phyloP scores from a whole-genome alignment of 2,797 vertebrate species.

The Platyrinchus mystaceus region DNA sequence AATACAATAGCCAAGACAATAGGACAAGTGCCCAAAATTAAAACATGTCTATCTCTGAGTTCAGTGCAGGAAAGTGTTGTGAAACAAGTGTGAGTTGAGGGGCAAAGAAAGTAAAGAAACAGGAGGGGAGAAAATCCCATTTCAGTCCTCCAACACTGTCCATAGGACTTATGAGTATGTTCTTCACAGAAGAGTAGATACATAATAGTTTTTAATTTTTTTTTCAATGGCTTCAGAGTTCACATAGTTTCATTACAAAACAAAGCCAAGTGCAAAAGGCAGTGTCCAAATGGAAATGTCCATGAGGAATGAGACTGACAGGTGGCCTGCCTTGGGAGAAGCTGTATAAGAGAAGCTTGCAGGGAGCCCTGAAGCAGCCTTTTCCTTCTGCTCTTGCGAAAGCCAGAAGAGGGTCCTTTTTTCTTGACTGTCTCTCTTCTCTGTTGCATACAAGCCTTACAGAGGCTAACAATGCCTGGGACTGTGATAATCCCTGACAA shows the following conservation, averaged over 20 bases:
- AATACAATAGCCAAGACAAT: not conserved
- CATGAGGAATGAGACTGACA: not conserved
- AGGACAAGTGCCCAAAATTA: not conserved
- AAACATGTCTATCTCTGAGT: not conserved
- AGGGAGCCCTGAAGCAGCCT: not conserved
- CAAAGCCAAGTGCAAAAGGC: not conserved
- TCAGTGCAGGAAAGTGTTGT: not conserved
- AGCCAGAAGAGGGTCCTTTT: not conserved
- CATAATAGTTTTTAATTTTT: not conserved
- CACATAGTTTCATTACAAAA: not conserved
- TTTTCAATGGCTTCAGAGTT: not conserved
- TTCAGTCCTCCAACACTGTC: not conserved
- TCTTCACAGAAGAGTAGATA: not conserved
- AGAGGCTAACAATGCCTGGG: not conserved
- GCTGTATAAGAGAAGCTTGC: not conserved
- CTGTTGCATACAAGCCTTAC: not conserved
- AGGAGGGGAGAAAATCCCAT: not conserved
- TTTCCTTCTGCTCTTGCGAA: not conserved
- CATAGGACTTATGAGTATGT: not conserved
- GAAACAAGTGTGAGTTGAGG: not conserved
- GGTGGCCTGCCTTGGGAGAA: not conserved
- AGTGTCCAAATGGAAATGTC: not conserved
- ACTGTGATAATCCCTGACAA: not conserved
- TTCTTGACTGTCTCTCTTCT: not conserved
- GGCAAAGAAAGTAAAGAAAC: not conserved